phyloP scores from a whole-genome alignment of 2,888 invertebrate species.

The Drosophila algonquin region DNA sequence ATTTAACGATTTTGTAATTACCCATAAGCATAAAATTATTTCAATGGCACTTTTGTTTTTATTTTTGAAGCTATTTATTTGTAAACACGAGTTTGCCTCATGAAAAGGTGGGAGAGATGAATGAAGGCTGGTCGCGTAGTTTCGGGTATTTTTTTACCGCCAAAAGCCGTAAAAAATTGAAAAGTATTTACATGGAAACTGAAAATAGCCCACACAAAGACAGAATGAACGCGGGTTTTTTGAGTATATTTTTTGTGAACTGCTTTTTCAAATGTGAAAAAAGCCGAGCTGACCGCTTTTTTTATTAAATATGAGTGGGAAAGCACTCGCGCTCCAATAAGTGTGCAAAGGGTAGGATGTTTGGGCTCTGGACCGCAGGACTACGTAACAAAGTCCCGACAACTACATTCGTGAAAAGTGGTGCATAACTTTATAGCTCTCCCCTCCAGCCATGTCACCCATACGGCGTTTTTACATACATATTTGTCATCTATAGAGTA shows the following conservation, averaged over 20 bases:
- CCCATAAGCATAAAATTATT: constrained; percentile 68
- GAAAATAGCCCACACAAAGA: constrained; percentile 35
- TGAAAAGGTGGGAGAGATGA: constrained; percentile 1
- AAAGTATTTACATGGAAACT: constrained; percentile 66
- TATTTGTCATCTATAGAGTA: constrained; percentile 8
- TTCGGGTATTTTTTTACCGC: constrained; percentile 51
- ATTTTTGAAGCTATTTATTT: constrained; percentile 54
- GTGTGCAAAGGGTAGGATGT: constrained; percentile 55
- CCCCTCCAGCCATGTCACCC: not conserved
- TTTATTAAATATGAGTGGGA: constrained; percentile 24
- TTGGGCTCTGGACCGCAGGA: constrained; percentile 54
- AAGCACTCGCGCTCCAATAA: constrained; percentile 67
- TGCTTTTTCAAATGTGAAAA: constrained; percentile 55
- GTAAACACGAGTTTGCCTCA: constrained; percentile 24
- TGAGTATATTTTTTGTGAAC: constrained; percentile 56
- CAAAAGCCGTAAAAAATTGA: constrained; percentile 43
- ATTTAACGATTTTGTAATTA: constrained; percentile 74
- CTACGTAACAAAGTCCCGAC: constrained; percentile 45
- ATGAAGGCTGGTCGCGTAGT: constrained; percentile 19
- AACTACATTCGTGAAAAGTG: constrained; percentile 57
- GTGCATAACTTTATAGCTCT: constrained; percentile 15
- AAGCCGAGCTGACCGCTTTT: constrained; percentile 34
- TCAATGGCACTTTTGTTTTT: constrained; percentile 62
- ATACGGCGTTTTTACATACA: not conserved
- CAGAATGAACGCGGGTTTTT: constrained; percentile 26